Percentiles rank a stretch among this genome's conserved stretches.
Conservation (phyloP, 2,797 vertebrate species). For the Mormyrops boulengeri region DNA sequence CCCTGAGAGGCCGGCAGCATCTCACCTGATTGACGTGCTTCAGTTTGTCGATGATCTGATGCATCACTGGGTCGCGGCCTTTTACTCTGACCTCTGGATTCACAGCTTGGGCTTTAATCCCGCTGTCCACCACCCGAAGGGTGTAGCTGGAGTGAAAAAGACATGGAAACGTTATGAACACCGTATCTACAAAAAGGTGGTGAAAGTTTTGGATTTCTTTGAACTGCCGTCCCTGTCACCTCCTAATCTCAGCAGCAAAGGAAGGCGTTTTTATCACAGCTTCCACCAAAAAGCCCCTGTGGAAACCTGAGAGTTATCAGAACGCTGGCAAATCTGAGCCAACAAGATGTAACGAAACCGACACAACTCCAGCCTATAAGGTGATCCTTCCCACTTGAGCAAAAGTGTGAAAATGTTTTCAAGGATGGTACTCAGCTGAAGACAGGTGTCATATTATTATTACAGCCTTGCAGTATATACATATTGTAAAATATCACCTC, state of each 20-base stretch:
- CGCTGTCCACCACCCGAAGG: conserved; percentile 72
- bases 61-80: conserved; percentile 72
- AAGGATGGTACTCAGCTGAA: not conserved
- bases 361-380: conserved; percentile 25
- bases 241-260: not conserved
- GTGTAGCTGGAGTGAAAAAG: conserved; percentile 62
- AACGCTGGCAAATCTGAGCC: not conserved
- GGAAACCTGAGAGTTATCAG: not conserved
- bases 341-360: conserved; percentile 7
- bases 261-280: not conserved
- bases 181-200: not conserved
- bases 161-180: not conserved
- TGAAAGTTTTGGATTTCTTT: not conserved
- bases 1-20: not conserved
- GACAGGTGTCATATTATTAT: not conserved
- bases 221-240: not conserved
- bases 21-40: conserved; percentile 85
- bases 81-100: conserved; percentile 86
- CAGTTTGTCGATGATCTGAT: conserved; percentile 84
- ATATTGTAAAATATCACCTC: not conserved
- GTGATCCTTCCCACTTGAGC: not conserved
- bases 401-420: not conserved
- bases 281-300: not conserved
- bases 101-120: conserved; percentile 73
- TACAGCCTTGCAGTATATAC: not conserved